Base-by-base conservation (phyloP, 1,140 invertebrate genomes). In the Sminthurides bifidus region DNA sequence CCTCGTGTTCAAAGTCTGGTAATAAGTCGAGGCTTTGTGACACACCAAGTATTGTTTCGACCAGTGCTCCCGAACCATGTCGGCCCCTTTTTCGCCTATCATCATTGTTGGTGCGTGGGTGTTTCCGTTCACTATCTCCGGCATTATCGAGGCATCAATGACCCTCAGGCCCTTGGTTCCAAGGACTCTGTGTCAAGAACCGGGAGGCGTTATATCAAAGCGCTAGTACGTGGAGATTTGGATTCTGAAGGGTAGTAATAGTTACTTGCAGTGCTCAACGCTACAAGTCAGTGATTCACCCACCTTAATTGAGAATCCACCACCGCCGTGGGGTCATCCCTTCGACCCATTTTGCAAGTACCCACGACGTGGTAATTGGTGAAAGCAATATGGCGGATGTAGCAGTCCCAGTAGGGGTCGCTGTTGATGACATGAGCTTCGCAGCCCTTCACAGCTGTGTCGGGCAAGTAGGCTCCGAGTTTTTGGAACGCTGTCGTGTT, bases 371-470 rank as follows among this genome's bases (percentile, higher is more conserved):
- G 68, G 46, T 65, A 69, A 8, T 67, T 46, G 2, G 87, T 91
- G 81, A 87, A 86, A 1, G 85, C 82, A 45, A 88, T 83, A 23
- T 84, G 85, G 17, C 85, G 72, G 12, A 87, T 85, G 65, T 86
- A 82, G 66, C 88, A 92, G 65, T 87, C 87, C 74, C 87, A 81
- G 65, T 90, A 92, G 3, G 77, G 77, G 58, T 91, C 86, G 1
- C 80, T 80, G 15, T 77, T 79, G 66, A 87, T 86, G 58, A 76
- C 75, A 24, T 78, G 73, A 38, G 82, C 75, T 57, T 77, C 79
- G 66, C 88, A 92, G n/a, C 84, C 85, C 1, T 84, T 85, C 58
- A 88, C 29, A 15, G 52, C 51, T 8, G 38, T 41, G 1, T 19
- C n/a, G 4, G 23, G 15, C 14, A 59, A 21, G 6, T 8, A 19